These are phyloP conservation scores for Chroicocephalus ridibundus DNA, from an alignment of 2,113 vertebrate genomes.

Conservation along the genomic window DNA sequence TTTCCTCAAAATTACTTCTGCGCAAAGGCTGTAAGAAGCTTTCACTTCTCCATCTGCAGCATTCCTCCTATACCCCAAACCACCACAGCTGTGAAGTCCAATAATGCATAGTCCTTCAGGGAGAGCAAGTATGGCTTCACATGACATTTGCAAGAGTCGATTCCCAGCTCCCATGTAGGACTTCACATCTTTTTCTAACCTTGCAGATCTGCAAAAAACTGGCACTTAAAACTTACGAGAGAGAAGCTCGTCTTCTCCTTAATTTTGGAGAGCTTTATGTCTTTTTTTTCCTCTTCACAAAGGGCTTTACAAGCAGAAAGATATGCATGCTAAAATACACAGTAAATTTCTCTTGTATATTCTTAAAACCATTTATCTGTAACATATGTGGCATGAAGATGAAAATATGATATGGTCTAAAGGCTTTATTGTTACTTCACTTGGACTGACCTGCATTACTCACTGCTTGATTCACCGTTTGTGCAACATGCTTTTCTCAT, in stretches of 20 bases:
- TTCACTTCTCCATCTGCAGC: background rate
- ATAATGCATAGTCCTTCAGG: background rate
- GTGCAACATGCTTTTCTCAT: background rate
- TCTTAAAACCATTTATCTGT: background rate
- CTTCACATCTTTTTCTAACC: background rate
- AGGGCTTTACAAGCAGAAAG: background rate
- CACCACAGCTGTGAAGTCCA: background rate
- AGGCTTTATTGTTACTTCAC: slow-evolving; percentile 3
- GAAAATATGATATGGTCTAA: background rate
- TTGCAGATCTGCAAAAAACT: background rate
- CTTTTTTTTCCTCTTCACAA: background rate
- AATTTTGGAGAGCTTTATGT: slow-evolving; percentile 1
- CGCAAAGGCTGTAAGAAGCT: background rate
- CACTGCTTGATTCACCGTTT: background rate
- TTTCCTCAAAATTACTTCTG: background rate
- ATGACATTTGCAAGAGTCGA: background rate
- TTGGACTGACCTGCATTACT: background rate
- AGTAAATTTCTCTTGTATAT: background rate
- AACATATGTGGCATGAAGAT: background rate
- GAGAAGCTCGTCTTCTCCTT: background rate
- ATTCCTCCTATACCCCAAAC: background rate
- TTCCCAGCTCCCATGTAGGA: background rate
- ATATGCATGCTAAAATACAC: background rate
- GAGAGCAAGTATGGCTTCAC: background rate
- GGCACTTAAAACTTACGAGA: background rate